These are phyloP conservation scores for Diacarnus erythraeanus DNA, from an alignment of 37 sponge, comb jelly and placozoan species.

Conservation along the genomic window DNA sequence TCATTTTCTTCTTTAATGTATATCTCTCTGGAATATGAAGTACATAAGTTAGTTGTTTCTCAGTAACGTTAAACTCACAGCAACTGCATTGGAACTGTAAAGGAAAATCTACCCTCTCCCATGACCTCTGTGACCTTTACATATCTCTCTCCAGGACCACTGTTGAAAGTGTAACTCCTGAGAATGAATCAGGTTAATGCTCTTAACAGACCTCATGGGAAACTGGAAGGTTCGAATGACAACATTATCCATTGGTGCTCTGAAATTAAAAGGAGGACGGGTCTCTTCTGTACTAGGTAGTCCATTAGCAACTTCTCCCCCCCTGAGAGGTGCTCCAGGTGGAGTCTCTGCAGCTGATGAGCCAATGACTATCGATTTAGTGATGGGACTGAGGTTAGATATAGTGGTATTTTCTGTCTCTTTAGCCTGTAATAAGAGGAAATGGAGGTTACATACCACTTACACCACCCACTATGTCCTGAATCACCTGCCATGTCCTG, in stretches of 20 bases:
- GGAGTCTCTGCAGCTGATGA: neutral
- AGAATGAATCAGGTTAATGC: neutral
- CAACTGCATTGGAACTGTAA: conserved; percentile 70
- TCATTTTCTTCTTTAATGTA: conserved; percentile 52
- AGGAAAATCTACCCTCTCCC: conserved; percentile 74
- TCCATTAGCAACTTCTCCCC: conserved; percentile 3
- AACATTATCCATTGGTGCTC: conserved; percentile 57
- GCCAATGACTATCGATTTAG: neutral
- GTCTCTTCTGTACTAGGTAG: neutral
- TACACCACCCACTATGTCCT: too few relatives aligned
- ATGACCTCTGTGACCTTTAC: conserved; percentile 77
- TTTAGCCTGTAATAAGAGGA: neutral
- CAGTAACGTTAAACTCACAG: conserved; percentile 62
- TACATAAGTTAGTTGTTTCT: neutral
- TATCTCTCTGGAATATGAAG: conserved; percentile 24
- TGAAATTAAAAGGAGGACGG: conserved; percentile 7
- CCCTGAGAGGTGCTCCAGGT: neutral
- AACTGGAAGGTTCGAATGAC: conserved; percentile 50
- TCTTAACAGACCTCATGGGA: conserved; percentile 26
- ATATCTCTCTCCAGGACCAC: conserved; percentile 14
- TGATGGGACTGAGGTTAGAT: neutral
- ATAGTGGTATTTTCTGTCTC: neutral
- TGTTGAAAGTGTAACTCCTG: neutral
- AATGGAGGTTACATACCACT: neutral
- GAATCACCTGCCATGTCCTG: too few relatives aligned